A percentile compares a stretch with the other conserved stretches of the same genome.
phyloP scores from a whole-genome alignment of 2,113 vertebrate species.

The Cochlearius cochlearius region DNA sequence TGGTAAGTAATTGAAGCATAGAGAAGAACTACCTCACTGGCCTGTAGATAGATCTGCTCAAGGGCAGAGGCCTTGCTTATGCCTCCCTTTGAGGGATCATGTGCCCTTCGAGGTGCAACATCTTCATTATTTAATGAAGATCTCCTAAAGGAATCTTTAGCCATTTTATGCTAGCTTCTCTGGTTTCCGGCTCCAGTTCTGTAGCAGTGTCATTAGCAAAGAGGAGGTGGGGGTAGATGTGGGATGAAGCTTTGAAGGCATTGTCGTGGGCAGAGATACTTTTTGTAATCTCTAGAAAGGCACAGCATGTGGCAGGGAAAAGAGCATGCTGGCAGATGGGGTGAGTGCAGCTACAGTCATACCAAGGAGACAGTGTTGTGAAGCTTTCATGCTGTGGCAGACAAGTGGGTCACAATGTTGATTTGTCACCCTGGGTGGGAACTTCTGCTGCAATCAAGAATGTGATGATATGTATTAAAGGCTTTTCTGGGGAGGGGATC shows the following conservation, averaged over 20 bases:
- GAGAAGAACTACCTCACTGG: neutral
- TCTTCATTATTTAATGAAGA: neutral
- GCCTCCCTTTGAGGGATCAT: neutral
- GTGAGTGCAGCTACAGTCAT: neutral
- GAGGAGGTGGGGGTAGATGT: neutral
- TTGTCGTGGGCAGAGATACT: neutral
- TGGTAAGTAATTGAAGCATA: neutral
- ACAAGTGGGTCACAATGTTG: neutral
- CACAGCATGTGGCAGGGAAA: conserved; percentile 20
- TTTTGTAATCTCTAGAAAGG: conserved; percentile 16
- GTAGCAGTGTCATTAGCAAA: neutral
- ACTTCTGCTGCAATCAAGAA: neutral
- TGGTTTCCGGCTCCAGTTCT: neutral
- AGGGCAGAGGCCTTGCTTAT: neutral
- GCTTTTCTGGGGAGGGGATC: neutral
- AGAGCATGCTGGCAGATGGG: neutral
- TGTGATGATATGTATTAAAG: neutral
- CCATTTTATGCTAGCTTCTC: neutral
- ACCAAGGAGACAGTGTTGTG: neutral
- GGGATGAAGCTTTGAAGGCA: neutral
- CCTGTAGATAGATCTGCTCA: neutral
- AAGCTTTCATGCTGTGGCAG: neutral
- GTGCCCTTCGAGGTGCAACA: neutral
- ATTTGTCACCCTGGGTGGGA: neutral
- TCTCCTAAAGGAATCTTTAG: neutral